Evolutionary conservation across 2,888 invertebrate genomes (phyloP).

Genomic region (Caenorhabditis becei): DNA sequence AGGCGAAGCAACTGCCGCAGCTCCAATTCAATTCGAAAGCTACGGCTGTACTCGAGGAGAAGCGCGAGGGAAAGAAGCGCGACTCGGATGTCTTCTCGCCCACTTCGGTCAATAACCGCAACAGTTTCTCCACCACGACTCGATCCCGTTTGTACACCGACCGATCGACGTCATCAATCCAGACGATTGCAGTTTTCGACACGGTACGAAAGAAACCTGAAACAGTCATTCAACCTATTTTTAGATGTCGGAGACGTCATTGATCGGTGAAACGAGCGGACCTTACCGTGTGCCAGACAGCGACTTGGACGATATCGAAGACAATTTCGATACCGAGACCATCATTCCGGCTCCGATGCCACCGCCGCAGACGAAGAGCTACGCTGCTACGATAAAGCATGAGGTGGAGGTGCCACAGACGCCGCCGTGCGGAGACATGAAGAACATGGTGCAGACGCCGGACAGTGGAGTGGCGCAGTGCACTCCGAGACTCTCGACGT

Average conservation of each 20-base stretch:
- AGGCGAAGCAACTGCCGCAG: constrained; percentile 44
- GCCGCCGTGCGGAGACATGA: background rate
- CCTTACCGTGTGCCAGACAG: constrained; percentile 18
- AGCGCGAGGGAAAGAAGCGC: constrained; percentile 30
- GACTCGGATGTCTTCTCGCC: background rate
- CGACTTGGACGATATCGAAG: constrained; percentile 32
- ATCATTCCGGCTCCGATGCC: constrained; percentile 58
- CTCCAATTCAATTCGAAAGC: constrained; percentile 42
- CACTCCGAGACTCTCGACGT: constrained; percentile 11
- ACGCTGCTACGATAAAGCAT: constrained; percentile 55
- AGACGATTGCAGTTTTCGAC: background rate
- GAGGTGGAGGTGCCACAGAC: background rate
- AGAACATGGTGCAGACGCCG: constrained; percentile 8
- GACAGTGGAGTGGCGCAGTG: constrained; percentile 17
- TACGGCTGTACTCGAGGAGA: constrained; percentile 19
- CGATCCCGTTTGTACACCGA: constrained; percentile 45
- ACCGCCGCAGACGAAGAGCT: constrained; percentile 45
- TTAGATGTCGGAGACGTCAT: constrained; percentile 34
- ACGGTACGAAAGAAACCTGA: constrained; percentile 9
- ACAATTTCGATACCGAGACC: constrained; percentile 5
- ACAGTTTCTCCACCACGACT: constrained; percentile 27
- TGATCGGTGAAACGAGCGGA: constrained; percentile 18
- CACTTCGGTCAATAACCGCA: background rate
- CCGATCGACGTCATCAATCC: constrained; percentile 21
- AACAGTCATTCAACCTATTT: constrained; percentile 5